A percentile compares a stretch with the other conserved stretches of the same genome.
These are phyloP conservation scores for Paedocypris micromegethes DNA, from an alignment of 2,797 vertebrate genomes.

Conservation along the genomic window DNA sequence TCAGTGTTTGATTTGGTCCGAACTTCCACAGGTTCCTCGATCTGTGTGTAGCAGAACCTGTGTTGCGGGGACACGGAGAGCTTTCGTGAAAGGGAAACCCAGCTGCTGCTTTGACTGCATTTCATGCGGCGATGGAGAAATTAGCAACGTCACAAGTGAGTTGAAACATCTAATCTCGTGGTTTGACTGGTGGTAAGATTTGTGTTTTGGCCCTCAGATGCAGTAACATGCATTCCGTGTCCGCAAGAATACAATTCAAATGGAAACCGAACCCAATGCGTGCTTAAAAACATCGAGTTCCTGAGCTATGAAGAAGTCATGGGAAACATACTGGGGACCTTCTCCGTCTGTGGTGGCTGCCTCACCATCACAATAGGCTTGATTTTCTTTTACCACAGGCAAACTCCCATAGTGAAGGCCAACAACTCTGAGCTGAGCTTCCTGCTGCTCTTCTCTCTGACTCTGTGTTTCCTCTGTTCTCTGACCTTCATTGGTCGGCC, in stretches of 20 bases:
- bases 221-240: conserved; percentile 69
- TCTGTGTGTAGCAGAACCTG: conserved; percentile 74
- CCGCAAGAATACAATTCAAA: conserved; percentile 71
- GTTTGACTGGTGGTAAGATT: too few relatives aligned
- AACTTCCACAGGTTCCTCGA: conserved; percentile 58
- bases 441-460: conserved; percentile 70
- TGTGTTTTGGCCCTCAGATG: conserved; percentile 72
- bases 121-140: conserved; percentile 66
- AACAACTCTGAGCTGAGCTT: conserved; percentile 75
- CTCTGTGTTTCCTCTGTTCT: conserved; percentile 70
- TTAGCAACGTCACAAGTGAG: conserved; percentile 76
- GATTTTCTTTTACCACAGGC: conserved; percentile 67
- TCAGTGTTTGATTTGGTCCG: neutral
- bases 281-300: conserved; percentile 70
- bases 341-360: conserved; percentile 66
- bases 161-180: conserved; percentile 51
- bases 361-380: conserved; percentile 61
- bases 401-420: conserved; percentile 67
- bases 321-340: conserved; percentile 64
- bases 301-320: conserved; percentile 69
- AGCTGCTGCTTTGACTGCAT: conserved; percentile 74
- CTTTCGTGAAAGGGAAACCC: conserved; percentile 68
- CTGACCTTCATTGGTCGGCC: conserved; percentile 37
- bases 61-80: conserved; percentile 62
- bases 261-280: conserved; percentile 63